These are phyloP conservation scores for Drosophila borealis DNA, from an alignment of 2,888 invertebrate genomes.

Conservation along the genomic window DNA sequence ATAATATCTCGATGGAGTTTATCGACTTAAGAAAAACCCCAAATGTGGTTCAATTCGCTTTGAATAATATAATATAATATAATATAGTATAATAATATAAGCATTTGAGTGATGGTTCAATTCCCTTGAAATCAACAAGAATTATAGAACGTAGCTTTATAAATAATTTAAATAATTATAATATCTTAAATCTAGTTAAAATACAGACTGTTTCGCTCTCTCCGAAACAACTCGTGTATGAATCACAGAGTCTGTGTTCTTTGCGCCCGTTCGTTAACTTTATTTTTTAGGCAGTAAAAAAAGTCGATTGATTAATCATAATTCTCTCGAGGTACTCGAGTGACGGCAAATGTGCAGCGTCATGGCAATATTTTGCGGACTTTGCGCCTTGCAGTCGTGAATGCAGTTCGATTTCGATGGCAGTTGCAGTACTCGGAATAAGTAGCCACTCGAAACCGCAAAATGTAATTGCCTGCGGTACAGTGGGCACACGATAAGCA, in stretches of 20 bases:
- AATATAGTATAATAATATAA: no score
- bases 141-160: no score
- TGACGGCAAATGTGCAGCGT: constrained; percentile 27
- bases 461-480: constrained; percentile 41
- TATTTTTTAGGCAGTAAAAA: not conserved
- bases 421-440: constrained; percentile 16
- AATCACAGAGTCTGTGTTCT: no score
- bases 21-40: not conserved
- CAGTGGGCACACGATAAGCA: constrained; percentile 25
- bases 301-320: constrained; percentile 37
- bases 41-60: no score
- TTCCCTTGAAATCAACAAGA: no score
- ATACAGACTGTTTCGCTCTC: no score
- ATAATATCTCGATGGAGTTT: not conserved
- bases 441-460: constrained; percentile 36
- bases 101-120: no score
- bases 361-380: constrained; percentile 26
- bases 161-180: no score
- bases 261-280: no score
- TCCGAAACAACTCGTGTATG: no score
- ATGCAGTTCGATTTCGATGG: constrained; percentile 10
- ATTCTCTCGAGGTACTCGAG: constrained; percentile 5
- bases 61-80: no score
- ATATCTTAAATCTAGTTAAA: no score
- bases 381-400: constrained; percentile 27